phyloP scores from a whole-genome alignment of 92 coral and sea anemone genomes.

The Ricordea florida region DNA sequence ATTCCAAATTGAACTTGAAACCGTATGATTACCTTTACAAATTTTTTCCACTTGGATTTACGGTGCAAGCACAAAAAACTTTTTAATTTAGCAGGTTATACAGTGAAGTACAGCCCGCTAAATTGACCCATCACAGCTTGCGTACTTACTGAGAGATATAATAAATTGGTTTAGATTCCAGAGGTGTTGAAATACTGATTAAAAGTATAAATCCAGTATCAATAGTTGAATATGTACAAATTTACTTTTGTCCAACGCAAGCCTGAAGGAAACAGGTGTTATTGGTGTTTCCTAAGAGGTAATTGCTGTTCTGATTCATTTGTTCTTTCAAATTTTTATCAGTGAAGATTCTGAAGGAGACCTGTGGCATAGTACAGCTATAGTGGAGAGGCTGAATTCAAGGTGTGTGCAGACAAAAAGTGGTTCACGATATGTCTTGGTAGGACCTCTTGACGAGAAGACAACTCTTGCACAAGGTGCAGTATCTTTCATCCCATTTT shows the following conservation, averaged over 20 bases:
- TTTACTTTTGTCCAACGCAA: neutral
- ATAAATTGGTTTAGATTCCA: too few relatives aligned
- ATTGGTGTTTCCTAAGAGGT: neutral
- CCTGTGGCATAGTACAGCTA: conserved; percentile 87
- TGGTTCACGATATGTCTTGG: conserved; percentile 78
- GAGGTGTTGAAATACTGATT: too few relatives aligned
- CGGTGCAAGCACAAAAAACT: too few relatives aligned
- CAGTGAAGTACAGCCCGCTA: too few relatives aligned
- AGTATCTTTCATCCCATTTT: neutral
- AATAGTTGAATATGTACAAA: too few relatives aligned
- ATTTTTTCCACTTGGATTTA: too few relatives aligned
- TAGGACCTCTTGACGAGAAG: conserved; percentile 68
- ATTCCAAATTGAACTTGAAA: too few relatives aligned
- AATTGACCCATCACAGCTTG: too few relatives aligned
- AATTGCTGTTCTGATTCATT: neutral
- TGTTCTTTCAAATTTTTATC: neutral
- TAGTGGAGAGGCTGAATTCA: conserved; percentile 58
- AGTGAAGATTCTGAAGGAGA: conserved; percentile 80
- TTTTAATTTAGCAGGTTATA: too few relatives aligned
- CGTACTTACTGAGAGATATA: too few relatives aligned
- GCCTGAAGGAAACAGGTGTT: neutral
- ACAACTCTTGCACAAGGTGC: conserved; percentile 65
- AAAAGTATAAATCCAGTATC: too few relatives aligned
- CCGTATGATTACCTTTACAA: too few relatives aligned
- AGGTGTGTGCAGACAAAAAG: conserved; percentile 67